Conservation (phyloP, 2,113 vertebrate species). For the Geococcyx californianus region DNA sequence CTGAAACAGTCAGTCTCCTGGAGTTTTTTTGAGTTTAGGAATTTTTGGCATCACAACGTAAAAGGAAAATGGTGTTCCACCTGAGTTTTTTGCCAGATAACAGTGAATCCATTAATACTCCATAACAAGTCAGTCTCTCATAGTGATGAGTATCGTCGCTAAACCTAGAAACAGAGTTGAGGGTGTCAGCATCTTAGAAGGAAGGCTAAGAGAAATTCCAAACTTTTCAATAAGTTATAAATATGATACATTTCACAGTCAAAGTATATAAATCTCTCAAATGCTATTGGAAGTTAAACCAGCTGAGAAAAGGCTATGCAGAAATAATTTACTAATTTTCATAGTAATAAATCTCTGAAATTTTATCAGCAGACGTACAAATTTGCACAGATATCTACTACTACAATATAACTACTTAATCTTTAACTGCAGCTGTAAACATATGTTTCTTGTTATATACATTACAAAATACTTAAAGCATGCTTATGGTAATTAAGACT, state of each 20-base stretch:
- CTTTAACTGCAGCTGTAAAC: background rate
- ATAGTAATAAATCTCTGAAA: background rate
- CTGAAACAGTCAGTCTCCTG: background rate
- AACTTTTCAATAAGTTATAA: background rate
- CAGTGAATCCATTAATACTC: background rate
- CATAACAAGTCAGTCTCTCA: background rate
- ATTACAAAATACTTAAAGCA: background rate
- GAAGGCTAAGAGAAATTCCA: background rate
- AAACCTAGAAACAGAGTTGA: background rate
- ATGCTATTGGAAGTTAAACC: background rate
- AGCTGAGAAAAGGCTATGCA: background rate
- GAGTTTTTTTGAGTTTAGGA: background rate
- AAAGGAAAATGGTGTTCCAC: background rate
- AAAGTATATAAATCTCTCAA: background rate
- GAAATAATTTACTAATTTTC: background rate
- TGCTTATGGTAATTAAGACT: background rate
- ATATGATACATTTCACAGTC: background rate
- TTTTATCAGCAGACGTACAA: background rate
- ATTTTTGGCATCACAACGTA: background rate
- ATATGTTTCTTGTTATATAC: background rate
- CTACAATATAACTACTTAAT: background rate
- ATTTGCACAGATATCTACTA: background rate
- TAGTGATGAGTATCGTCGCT: background rate
- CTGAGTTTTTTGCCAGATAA: background rate
- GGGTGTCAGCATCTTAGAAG: background rate